Conservation (phyloP, 2,797 vertebrate genomes). For the Trachurus trachurus region DNA sequence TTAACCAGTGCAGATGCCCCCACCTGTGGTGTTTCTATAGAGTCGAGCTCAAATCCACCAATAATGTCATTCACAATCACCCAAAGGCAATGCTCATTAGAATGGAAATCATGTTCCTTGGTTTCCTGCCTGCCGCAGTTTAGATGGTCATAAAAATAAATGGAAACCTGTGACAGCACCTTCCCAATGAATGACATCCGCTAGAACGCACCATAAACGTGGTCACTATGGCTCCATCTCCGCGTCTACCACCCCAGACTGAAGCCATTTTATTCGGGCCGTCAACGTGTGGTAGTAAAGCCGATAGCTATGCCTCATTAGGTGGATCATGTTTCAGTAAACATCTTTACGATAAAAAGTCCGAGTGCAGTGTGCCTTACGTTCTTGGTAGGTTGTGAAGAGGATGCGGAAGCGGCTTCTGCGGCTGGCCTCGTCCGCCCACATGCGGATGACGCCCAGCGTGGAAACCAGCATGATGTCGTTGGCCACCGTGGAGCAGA, state of each 20-base stretch:
- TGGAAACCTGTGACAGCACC: conserved; percentile 60
- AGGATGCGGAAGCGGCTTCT: conserved; percentile 97
- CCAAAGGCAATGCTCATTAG: conserved; percentile 35
- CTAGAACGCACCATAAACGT: conserved; percentile 49
- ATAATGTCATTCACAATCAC: conserved; percentile 33
- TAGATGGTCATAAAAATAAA: conserved; percentile 69
- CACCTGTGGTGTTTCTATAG: conserved; percentile 16
- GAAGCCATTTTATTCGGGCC: conserved; percentile 46
- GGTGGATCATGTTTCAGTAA: conserved; percentile 27
- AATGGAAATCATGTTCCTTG: conserved; percentile 49
- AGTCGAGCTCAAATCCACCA: conserved; percentile 32
- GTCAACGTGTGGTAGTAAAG: conserved; percentile 22
- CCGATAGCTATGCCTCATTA: conserved; percentile 21
- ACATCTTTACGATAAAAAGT: conserved; percentile 7
- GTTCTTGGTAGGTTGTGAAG: conserved; percentile 99
- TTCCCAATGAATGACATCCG: conserved; percentile 20
- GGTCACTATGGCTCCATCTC: conserved; percentile 32
- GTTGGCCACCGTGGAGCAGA: conserved; percentile 98
- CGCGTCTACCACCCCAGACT: conserved; percentile 37
- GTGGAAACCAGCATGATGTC: conserved; percentile 96
- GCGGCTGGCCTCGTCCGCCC: conserved; percentile 97
- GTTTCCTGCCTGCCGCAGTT: conserved; percentile 52
- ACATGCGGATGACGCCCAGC: conserved; percentile 96
- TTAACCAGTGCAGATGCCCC: not conserved
- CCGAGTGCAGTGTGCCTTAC: conserved; percentile 85